phyloP scores from a whole-genome alignment of 2,888 invertebrate species.

The Euplexia lucipara region DNA sequence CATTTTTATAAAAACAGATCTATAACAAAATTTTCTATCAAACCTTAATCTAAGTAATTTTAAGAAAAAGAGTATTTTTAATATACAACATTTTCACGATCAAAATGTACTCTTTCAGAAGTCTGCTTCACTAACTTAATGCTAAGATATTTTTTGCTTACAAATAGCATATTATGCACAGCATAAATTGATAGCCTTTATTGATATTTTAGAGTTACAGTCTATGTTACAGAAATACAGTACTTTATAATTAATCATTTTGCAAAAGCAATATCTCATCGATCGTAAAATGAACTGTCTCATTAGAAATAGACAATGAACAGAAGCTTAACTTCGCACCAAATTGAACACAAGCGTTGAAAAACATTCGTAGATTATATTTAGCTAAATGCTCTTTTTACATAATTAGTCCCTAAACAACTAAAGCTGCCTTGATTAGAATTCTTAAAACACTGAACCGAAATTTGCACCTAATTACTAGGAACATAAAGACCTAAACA shows the following conservation, averaged over 20 bases:
- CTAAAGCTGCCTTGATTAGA: slow-evolving; percentile 2
- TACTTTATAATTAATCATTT: neutral
- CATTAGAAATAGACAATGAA: slow-evolving; percentile 35
- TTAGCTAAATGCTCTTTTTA: slow-evolving; percentile 30
- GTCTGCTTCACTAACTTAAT: neutral
- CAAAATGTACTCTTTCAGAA: neutral
- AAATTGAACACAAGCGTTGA: slow-evolving; percentile 46
- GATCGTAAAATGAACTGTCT: slow-evolving; percentile 13
- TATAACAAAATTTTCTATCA: slow-evolving; percentile 38
- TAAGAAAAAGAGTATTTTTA: slow-evolving; percentile 14
- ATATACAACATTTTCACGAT: slow-evolving; percentile 2
- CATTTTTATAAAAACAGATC: neutral
- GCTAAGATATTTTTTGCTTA: neutral
- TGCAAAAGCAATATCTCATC: slow-evolving; percentile 20
- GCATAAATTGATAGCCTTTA: slow-evolving; percentile 14
- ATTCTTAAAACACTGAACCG: slow-evolving; percentile 1
- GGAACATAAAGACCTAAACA: no score
- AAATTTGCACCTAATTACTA: no score
- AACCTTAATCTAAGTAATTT: slow-evolving; percentile 6
- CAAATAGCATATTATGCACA: slow-evolving; percentile 16
- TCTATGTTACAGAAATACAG: neutral
- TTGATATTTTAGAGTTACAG: neutral
- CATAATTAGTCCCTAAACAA: neutral
- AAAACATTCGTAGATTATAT: slow-evolving; percentile 7
- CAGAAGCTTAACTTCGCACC: slow-evolving; percentile 41